Base-by-base conservation (phyloP, 2,113 vertebrate genomes). In the Varanus komodoensis region DNA sequence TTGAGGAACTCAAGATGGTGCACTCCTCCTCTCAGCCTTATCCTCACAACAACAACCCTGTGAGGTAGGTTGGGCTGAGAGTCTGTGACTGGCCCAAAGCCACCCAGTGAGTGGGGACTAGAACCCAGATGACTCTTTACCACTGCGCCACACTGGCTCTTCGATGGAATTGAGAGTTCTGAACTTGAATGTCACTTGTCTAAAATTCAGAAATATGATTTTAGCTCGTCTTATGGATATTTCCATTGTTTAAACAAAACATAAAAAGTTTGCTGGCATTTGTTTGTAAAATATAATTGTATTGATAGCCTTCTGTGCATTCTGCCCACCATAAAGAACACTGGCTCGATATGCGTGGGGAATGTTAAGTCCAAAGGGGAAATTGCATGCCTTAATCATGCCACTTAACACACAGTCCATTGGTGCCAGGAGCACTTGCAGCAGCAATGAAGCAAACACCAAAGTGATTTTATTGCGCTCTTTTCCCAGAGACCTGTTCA, bases 391-490 rank as follows among this genome's bases (percentile, higher is more conserved):
- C 25, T 21, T 78, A 44, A 54, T 69, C 23, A 52, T 57, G 11
- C 64, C 64, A 29, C 64, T 89, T 44, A 85, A 57, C 61, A 44
- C 34, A 85, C 2, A 48, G 54, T n/a, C 27, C 81, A 32, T 84
- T 34, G 29, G 32, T 69, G 71, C 50, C n/a, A 48, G 69, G 29
- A 7, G 64, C 67, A 38, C 89, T 57, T 79, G 48, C 75, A 71
- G 74, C n/a, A 25, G 44, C 82, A 78, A 21, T 85, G 82, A 89
- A 48, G 73, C 44, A 68, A 67, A 89, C 4, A 4, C 44, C 64
- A 75, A 34, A 71, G 74, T 7, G 6, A 85, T 85, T 85, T 86
- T 84, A 89, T 85, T 71, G 17, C 50, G 27, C 25, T 89, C 21
- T 52, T n/a, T 64, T 69, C 75, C 15, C 17, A 50, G 48, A 67